Conservation (phyloP, 2,113 vertebrate species). For the Dendropsophus ebraccatus region DNA sequence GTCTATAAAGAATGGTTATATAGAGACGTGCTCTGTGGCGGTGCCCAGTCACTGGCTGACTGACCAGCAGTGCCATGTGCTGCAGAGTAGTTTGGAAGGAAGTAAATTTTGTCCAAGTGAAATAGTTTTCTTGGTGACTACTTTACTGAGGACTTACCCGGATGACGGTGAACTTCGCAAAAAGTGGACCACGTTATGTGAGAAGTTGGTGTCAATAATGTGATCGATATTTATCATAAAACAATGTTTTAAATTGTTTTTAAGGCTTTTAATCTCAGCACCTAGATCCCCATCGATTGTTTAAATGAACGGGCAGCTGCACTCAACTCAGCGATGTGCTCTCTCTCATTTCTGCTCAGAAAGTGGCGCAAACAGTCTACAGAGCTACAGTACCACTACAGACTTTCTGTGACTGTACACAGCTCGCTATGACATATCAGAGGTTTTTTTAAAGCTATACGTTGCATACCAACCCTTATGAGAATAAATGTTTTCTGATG, state of each 20-base stretch:
- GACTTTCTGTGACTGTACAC: no score
- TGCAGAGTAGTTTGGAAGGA: slow-evolving; percentile 75
- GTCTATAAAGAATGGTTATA: slow-evolving; percentile 81
- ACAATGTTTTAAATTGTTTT: not conserved
- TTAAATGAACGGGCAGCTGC: no score
- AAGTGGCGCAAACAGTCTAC: no score
- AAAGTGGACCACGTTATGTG: slow-evolving; percentile 78
- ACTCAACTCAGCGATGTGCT: no score
- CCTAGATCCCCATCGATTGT: no score
- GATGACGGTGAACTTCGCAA: slow-evolving; percentile 66
- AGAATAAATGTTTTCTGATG: no score
- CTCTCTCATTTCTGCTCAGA: no score
- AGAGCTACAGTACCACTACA: no score
- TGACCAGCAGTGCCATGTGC: slow-evolving; percentile 65
- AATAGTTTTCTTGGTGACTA: slow-evolving; percentile 56
- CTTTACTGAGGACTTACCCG: slow-evolving; percentile 68
- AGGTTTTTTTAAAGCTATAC: no score
- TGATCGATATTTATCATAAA: slow-evolving; percentile 64
- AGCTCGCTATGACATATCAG: no score
- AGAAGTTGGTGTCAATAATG: slow-evolving; percentile 80
- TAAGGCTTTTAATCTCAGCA: no score
- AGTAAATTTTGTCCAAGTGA: slow-evolving; percentile 80
- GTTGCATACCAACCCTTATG: no score
- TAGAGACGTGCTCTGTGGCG: slow-evolving; percentile 77
- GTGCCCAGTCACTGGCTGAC: slow-evolving; percentile 81